These are phyloP conservation scores for Campopleginae sp. DNA, from an alignment of 2,888 invertebrate species.

Conservation along the genomic window DNA sequence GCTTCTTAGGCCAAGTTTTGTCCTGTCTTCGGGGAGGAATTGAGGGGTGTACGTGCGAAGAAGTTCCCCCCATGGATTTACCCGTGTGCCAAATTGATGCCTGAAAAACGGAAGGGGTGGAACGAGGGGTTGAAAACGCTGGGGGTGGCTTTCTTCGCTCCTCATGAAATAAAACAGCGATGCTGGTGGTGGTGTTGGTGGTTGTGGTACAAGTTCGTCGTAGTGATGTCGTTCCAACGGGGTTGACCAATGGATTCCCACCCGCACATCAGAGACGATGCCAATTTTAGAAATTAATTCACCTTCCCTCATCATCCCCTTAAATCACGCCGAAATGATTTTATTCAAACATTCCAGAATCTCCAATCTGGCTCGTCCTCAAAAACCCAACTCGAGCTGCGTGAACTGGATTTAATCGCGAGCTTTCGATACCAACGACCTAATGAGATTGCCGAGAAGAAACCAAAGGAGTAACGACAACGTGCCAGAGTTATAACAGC, in stretches of 20 bases:
- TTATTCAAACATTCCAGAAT: conserved; percentile 34
- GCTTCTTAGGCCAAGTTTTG: conserved; percentile 83
- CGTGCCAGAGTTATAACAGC: conserved; percentile 68
- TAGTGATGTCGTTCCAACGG: conserved; percentile 28
- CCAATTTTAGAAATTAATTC: conserved; percentile 52
- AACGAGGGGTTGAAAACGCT: conserved; percentile 50
- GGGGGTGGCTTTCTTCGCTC: conserved; percentile 37
- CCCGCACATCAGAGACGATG: conserved; percentile 26
- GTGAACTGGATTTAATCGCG: conserved; percentile 60
- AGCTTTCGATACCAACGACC: conserved; percentile 67
- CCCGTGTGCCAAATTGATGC: conserved; percentile 48
- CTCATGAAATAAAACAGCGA: conserved; percentile 56
- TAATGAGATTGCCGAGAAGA: conserved; percentile 82
- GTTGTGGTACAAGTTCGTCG: conserved; percentile 20
- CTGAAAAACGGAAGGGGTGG: conserved; percentile 47
- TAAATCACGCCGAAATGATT: not conserved
- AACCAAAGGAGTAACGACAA: conserved; percentile 82
- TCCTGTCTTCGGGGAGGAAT: conserved; percentile 70
- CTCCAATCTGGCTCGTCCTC: conserved; percentile 17
- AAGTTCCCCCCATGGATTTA: conserved; percentile 4
- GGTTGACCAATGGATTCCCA: conserved; percentile 57
- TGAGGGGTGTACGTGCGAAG: conserved; percentile 49
- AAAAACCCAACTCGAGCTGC: conserved; percentile 68
- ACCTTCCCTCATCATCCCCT: not conserved
- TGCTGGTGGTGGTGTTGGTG: conserved; percentile 28